These are phyloP conservation scores for Ceraclea dissimilis DNA, from an alignment of 2,888 invertebrate genomes.

Conservation along the genomic window DNA sequence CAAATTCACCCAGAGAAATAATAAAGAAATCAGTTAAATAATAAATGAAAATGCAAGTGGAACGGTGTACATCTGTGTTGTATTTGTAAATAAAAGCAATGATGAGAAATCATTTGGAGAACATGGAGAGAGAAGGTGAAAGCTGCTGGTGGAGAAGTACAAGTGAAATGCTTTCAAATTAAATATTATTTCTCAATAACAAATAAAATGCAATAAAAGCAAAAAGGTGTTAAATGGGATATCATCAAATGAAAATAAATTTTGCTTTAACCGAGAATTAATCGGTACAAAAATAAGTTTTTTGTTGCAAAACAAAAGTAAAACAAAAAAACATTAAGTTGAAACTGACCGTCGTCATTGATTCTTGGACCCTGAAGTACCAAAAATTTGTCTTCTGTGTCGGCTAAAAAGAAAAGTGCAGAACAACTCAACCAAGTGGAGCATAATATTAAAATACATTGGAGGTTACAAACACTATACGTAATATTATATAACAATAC, in stretches of 20 bases:
- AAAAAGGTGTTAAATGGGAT: neutral
- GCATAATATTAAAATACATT: too few relatives aligned
- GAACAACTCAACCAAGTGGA: neutral
- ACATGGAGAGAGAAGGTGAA: neutral
- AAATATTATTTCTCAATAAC: neutral
- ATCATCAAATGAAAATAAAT: neutral
- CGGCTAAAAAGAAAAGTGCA: slow-evolving; percentile 18
- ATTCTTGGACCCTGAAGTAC: slow-evolving; percentile 51
- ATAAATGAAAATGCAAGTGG: too few relatives aligned
- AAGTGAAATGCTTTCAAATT: neutral
- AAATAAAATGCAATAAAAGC: neutral
- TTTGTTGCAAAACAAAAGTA: slow-evolving; percentile 4
- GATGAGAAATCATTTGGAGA: neutral
- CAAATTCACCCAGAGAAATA: too few relatives aligned
- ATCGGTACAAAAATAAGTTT: neutral
- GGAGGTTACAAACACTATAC: too few relatives aligned
- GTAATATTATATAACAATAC: too few relatives aligned
- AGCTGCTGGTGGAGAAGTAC: neutral
- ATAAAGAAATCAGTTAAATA: too few relatives aligned
- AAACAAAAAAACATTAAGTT: slow-evolving; percentile 14
- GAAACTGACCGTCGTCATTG: slow-evolving; percentile 46
- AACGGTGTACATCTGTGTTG: too few relatives aligned
- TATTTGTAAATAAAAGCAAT: neutral
- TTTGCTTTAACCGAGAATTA: neutral
- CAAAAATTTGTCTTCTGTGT: slow-evolving; percentile 33